phyloP scores from a whole-genome alignment of 1,140 invertebrate genomes.

The Cydia fagiglandana region DNA sequence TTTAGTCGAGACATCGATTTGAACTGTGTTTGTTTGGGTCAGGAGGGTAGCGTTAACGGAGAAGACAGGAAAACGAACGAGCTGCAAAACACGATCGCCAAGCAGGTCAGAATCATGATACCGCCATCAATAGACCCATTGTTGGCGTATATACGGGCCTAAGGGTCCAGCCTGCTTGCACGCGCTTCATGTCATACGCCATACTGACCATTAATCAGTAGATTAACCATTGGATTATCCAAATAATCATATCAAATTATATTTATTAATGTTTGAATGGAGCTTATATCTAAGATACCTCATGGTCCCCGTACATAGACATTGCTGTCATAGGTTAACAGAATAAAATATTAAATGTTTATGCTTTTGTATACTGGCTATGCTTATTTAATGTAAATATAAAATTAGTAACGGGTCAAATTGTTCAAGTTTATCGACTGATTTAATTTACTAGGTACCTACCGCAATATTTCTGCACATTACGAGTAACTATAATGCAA shows the following conservation, averaged over 20 bases:
- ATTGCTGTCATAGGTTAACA: neutral
- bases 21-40: conserved; percentile 55
- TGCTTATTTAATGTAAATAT: neutral
- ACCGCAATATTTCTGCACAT: no score
- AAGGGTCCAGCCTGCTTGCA: no score
- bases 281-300: no score
- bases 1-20: conserved; percentile 25
- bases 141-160: no score
- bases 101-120: conserved; percentile 85
- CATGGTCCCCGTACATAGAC: neutral
- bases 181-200: no score
- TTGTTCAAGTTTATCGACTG: no score
- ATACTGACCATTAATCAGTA: no score
- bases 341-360: neutral
- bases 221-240: no score
- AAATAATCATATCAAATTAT: no score
- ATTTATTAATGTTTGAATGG: no score
- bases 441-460: no score
- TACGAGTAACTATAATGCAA: no score
- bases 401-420: neutral
- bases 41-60: conserved; percentile 72
- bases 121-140: conserved; percentile 18
- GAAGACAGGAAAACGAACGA: conserved; percentile 80
- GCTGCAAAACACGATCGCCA: conserved; percentile 93
- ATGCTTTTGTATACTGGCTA: neutral